A percentile compares a stretch with the other conserved stretches of the same genome.
Evolutionary conservation across 2,113 vertebrate species (phyloP).

Genomic region (Capra hircus): DNA sequence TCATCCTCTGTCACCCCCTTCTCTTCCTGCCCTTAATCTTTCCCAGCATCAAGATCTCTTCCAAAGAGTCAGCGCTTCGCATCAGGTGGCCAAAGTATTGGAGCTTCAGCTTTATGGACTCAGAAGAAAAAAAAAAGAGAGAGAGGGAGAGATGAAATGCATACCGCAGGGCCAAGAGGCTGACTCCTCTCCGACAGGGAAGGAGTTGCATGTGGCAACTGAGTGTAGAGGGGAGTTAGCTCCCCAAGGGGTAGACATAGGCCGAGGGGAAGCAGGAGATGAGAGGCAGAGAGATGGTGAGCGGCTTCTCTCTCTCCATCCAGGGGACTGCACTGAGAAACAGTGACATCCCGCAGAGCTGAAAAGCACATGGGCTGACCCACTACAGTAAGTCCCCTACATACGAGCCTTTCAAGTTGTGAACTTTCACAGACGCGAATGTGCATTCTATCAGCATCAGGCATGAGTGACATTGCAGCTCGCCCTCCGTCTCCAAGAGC

Average conservation of each 20-base stretch:
- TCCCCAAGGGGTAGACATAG: not conserved
- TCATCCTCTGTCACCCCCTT: not conserved
- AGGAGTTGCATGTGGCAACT: not conserved
- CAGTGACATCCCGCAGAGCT: too few species aligned
- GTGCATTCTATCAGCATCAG: fast-evolving
- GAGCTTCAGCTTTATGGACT: not conserved
- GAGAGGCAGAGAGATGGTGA: not conserved
- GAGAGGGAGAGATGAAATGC: not conserved
- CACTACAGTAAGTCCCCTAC: not conserved
- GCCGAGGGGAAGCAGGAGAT: not conserved
- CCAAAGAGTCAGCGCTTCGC: fast-evolving
- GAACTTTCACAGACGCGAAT: not conserved
- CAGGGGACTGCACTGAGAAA: not conserved
- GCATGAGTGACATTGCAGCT: not conserved
- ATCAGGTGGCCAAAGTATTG: not conserved
- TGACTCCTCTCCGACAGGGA: not conserved
- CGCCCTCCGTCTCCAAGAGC: fast-evolving
- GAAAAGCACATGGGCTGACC: too few species aligned
- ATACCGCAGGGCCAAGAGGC: fast-evolving
- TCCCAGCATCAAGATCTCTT: not conserved
- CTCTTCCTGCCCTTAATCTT: not conserved
- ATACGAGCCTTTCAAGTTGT: not conserved
- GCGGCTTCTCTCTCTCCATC: not conserved
- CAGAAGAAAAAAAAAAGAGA: not conserved
- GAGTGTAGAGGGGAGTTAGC: not conserved